Evolutionary conservation across 2,797 vertebrate genomes (phyloP).

Genomic region (Silurus aristotelis): DNA sequence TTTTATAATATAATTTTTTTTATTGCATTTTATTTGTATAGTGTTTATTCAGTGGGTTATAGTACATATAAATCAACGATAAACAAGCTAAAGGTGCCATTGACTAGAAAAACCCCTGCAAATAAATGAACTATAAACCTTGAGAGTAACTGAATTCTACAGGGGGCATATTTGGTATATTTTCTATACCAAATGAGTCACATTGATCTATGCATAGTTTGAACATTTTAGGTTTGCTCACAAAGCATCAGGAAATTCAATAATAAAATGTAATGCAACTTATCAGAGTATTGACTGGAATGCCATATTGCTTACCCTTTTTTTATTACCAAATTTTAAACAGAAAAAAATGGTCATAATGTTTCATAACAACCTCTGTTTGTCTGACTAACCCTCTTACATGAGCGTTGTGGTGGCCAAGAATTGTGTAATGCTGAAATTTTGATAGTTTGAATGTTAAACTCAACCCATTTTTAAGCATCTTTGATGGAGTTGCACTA

Average conservation of each 20-base stretch:
- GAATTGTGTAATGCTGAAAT: constrained; percentile 37
- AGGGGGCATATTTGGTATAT: neutral
- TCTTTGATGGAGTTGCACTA: constrained; percentile 13
- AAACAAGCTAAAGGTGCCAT: neutral
- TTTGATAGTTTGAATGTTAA: constrained; percentile 40
- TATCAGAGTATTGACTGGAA: neutral
- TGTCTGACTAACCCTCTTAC: neutral
- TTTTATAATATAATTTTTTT: no score
- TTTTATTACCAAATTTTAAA: neutral
- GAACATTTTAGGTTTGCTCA: neutral
- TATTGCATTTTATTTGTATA: neutral
- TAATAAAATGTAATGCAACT: neutral
- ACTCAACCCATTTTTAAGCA: constrained; percentile 31
- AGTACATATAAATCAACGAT: neutral
- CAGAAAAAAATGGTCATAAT: neutral
- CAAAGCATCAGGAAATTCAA: neutral
- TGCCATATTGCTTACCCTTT: neutral
- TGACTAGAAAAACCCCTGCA: neutral
- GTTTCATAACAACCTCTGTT: neutral
- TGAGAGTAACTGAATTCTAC: neutral
- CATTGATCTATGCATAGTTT: neutral
- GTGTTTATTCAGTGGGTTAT: neutral
- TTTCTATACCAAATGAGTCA: neutral
- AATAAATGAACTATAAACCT: neutral
- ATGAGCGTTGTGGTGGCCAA: constrained; percentile 19